These are phyloP conservation scores for Stomatorhinus walkeri DNA, from an alignment of 2,797 vertebrate species.

Conservation along the genomic window DNA sequence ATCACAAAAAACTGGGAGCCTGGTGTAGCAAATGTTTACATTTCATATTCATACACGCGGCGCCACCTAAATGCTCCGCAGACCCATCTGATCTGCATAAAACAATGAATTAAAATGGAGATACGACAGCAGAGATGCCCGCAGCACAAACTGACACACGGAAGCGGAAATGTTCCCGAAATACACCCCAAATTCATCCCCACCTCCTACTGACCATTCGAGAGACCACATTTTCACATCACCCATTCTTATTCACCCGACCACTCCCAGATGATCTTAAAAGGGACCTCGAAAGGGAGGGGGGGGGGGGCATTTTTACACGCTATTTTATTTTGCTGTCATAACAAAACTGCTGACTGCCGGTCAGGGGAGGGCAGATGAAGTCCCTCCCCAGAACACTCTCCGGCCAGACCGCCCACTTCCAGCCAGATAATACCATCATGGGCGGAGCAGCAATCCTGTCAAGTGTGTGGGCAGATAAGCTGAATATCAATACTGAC, in stretches of 20 bases:
- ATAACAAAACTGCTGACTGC: neutral
- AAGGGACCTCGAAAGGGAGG: neutral
- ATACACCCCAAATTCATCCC: neutral
- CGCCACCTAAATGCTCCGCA: neutral
- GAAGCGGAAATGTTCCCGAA: neutral
- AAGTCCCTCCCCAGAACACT: neutral
- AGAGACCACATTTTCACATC: neutral
- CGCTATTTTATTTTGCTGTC: neutral
- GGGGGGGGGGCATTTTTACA: neutral
- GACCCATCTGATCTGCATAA: neutral
- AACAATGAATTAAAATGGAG: neutral
- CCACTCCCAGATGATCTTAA: neutral
- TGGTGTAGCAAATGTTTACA: neutral
- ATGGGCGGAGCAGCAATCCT: neutral
- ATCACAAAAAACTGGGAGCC: neutral
- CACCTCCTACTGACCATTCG: neutral
- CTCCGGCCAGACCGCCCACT: neutral
- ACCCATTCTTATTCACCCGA: neutral
- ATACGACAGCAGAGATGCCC: neutral
- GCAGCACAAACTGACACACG: neutral
- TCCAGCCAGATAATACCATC: neutral
- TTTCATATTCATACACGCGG: neutral
- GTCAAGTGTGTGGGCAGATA: neutral
- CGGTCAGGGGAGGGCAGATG: neutral
- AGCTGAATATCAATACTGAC: constrained; percentile 1